Evolutionary conservation across 2,888 invertebrate genomes (phyloP), one percentile per base, ranked within the genome.

Genomic region (Tachina grossa): DNA sequence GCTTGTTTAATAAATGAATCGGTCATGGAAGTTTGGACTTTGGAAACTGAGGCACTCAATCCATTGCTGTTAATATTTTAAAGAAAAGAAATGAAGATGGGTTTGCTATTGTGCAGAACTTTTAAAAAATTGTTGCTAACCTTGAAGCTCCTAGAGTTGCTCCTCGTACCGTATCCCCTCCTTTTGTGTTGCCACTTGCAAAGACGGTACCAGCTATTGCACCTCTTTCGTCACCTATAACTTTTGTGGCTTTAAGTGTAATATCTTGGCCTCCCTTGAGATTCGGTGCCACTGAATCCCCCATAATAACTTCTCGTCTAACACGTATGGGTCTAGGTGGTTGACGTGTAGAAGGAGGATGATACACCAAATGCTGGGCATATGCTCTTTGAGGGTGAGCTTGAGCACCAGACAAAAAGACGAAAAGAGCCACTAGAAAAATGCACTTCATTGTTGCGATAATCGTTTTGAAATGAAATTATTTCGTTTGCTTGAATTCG

Each of bases 221-320:
- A 9, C 13, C 61, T 13, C 47, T 51, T 8, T 45, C 55, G 66
- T 22, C 66, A 8, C 65, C 65, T 6, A 69, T 19, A 57, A 57
- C 13, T 39, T 31, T 66, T 41, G 65, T 72, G 65, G 65, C 63
- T 53, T 63, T 31, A 39, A 71, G 5, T 19, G 55, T 22, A 57
- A 80, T 41, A 57, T 71, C 57, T n/a, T 31, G 57, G 14, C 71
- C 71, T 10, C 71, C 71, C 2, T 43, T 45, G 11, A 43, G 11
- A 45, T 57, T 57, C 45, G 55, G 43, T 8, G n/a, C 9, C 3
- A 71, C 43, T 1, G 57, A 6, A 57, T 71, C 19, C 9, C 14
- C 43, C 0, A 57, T 1, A 3, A 1, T 14, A 31, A 83, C 88
- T 14, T 90, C 90, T 68, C 90, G 90, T 2, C 89, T 87, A 0